phyloP scores from a whole-genome alignment of 2,797 vertebrate species.

The Poecile montanus region DNA sequence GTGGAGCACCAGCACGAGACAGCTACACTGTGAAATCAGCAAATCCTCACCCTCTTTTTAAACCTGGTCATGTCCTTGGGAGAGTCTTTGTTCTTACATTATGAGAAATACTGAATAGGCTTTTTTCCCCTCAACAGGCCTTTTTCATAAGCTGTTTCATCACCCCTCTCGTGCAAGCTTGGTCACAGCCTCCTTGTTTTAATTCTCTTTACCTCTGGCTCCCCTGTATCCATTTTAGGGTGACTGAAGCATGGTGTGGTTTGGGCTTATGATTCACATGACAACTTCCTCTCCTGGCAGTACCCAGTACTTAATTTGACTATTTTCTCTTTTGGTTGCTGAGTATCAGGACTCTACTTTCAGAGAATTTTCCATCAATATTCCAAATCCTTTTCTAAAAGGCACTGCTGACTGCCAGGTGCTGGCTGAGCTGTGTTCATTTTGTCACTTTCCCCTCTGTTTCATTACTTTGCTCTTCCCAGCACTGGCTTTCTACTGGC shows the following conservation, averaged over 20 bases:
- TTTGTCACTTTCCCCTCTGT: background rate
- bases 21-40: background rate
- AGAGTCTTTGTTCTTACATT: background rate
- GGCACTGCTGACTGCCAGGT: background rate
- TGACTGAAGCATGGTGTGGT: fast-evolving
- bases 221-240: background rate
- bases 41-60: background rate
- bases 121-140: background rate
- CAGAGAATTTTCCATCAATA: background rate
- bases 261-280: background rate
- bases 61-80: background rate
- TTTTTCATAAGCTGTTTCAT: background rate
- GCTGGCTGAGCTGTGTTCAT: background rate
- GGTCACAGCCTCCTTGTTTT: background rate
- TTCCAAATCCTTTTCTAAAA: background rate
- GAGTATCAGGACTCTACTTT: background rate
- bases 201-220: background rate
- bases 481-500: background rate
- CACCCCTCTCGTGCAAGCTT: background rate
- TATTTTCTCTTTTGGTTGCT: background rate
- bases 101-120: background rate
- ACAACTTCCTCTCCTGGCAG: background rate
- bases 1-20: fast-evolving
- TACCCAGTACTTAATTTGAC: background rate
- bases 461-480: background rate